Conservation (phyloP, 2,797 vertebrate species). For the Chloroceryle inda region DNA sequence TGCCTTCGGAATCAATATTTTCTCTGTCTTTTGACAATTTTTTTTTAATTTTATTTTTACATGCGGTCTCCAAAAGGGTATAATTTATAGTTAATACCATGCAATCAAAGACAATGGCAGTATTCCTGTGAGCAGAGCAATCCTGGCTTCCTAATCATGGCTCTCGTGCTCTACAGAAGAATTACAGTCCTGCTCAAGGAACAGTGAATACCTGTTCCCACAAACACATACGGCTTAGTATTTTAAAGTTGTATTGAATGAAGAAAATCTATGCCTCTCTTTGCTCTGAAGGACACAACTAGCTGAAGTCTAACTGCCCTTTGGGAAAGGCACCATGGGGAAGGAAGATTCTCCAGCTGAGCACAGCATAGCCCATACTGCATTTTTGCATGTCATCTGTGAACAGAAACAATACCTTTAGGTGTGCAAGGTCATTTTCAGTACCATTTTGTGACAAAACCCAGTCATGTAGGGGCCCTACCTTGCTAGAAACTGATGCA, state of each 20-base stretch:
- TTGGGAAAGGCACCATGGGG: not conserved
- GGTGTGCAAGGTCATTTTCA: not conserved
- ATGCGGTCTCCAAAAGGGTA: slow-evolving; percentile 79
- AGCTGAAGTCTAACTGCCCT: not conserved
- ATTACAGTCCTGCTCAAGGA: slow-evolving; percentile 27
- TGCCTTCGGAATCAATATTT: slow-evolving; percentile 77
- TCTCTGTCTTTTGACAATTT: slow-evolving; percentile 83
- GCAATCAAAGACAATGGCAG: slow-evolving; percentile 82
- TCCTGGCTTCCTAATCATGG: slow-evolving; percentile 75
- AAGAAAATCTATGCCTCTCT: not conserved
- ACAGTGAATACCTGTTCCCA: slow-evolving; percentile 27
- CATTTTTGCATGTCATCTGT: not conserved
- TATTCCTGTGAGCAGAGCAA: slow-evolving; percentile 71
- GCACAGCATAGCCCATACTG: not conserved
- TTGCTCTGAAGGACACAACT: not conserved
- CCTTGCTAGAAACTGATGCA: not conserved
- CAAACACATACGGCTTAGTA: not conserved
- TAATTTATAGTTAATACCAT: slow-evolving; percentile 83
- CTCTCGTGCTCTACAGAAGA: slow-evolving; percentile 51
- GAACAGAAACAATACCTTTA: not conserved
- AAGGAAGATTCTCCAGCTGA: not conserved
- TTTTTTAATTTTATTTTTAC: slow-evolving; percentile 81
- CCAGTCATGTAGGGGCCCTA: not conserved
- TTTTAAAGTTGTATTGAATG: not conserved
- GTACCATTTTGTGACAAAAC: not conserved